Base-by-base conservation (phyloP, 2,888 invertebrate species). In the Noctua pronuba region DNA sequence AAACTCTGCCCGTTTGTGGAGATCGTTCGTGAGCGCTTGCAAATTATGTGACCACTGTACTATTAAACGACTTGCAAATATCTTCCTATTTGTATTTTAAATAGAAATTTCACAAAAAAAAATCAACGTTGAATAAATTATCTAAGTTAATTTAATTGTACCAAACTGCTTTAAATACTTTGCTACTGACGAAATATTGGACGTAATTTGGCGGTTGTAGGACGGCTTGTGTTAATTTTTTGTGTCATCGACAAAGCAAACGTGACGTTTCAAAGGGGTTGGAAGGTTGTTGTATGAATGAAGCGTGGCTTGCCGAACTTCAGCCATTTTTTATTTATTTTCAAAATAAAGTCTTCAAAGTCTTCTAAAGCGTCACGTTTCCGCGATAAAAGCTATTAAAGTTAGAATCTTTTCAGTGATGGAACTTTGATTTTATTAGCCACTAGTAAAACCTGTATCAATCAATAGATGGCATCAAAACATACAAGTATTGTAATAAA, bases 61-160 rank as follows among this genome's bases (percentile, higher is more conserved):
- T 10, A 21, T 10, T 35, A 62, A 31, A 62, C 31, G 41, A 79
- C 58, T 49, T 70, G 60, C n/a, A 69, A 46, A 41, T 49, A 68
- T n/a, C 16, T 38, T 4, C 18, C n/a, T 41, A 52, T 58, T 58
- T 44, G 55, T 73, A 55, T 49, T 28, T 38, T 38, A 38, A 35
- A 18, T 77, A 38, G n/a, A 41, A 77, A 52, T 65, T 65, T 62
- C 24, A 65, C 62, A 35, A 10, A 31, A 21, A 21, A 35, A n/a
- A 35, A 7, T 64, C 62, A 62, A 10, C 41, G 6, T 49, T 13
- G n/a, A 68, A 49, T 68, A 38, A 68, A 58, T 67, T 3, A 35
- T 52, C 6, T 35, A 65, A 24, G 11, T 46, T 28, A 52, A 41
- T 77, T 62, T 11, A 64, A 35, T 35, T 79, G 31, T 52, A 28